Percentiles rank a stretch among this genome's conserved stretches.
These are phyloP conservation scores for Morone chrysops DNA, from an alignment of 2,113 vertebrate species.

Conservation along the genomic window DNA sequence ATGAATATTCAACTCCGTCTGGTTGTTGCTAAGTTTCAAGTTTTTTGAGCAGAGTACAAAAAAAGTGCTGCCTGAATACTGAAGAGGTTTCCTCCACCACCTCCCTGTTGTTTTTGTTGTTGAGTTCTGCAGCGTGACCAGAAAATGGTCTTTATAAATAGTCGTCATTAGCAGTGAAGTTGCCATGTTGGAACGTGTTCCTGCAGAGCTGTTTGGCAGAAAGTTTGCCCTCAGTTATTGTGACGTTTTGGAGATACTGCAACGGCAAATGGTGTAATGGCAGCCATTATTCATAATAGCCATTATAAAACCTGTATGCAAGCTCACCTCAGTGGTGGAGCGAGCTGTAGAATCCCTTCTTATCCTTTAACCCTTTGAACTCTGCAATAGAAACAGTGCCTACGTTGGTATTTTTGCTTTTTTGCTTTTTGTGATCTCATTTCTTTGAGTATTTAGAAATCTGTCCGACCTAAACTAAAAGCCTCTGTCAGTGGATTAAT, in stretches of 20 bases:
- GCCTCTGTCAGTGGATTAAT: too few species aligned
- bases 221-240: neutral
- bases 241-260: neutral
- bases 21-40: neutral
- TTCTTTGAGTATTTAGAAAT: too few species aligned
- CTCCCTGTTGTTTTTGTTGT: neutral
- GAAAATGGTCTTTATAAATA: constrained; percentile 22
- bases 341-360: neutral
- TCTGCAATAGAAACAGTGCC: too few species aligned
- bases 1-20: neutral
- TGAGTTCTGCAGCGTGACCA: neutral
- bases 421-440: too few species aligned
- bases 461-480: too few species aligned
- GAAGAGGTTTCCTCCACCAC: neutral
- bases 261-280: too few species aligned
- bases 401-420: too few species aligned
- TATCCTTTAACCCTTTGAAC: too few species aligned
- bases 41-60: neutral
- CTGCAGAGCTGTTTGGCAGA: neutral
- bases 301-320: neutral
- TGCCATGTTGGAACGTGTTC: neutral
- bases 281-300: neutral
- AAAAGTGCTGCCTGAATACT: neutral
- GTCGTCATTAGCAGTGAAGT: constrained; percentile 15
- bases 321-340: neutral